Conservation (phyloP, 2,113 vertebrate species). For the Turdus rufiventris region DNA sequence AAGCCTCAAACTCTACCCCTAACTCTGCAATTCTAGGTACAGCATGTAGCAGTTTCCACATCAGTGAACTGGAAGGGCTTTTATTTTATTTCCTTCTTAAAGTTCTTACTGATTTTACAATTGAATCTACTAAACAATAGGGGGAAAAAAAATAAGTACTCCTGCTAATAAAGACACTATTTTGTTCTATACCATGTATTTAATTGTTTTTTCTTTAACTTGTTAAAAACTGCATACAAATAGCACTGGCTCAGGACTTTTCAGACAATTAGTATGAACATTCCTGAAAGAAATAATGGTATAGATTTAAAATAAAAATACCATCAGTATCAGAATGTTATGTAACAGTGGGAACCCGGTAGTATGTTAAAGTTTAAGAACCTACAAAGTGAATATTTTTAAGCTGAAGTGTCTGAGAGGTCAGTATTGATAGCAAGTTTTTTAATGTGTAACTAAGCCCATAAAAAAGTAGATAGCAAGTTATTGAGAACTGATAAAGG, state of each 20-base stretch:
- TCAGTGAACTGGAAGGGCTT: neutral
- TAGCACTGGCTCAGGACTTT: neutral
- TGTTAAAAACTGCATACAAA: neutral
- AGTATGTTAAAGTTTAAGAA: neutral
- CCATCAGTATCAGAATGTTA: neutral
- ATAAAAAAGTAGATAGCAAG: neutral
- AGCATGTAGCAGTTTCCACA: neutral
- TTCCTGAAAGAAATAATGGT: neutral
- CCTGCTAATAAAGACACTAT: neutral
- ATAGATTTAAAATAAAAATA: neutral
- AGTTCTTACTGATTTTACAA: neutral
- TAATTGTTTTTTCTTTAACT: neutral
- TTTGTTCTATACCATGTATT: neutral
- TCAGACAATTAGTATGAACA: neutral
- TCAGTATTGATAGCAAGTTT: neutral
- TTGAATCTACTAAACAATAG: neutral
- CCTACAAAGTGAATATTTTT: neutral
- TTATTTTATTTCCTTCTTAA: neutral
- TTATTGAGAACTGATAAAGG: neutral
- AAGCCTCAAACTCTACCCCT: neutral
- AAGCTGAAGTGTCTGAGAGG: neutral
- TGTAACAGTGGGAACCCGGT: neutral
- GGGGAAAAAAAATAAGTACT: neutral
- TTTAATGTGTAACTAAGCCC: neutral
- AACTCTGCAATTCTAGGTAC: neutral